Evolutionary conservation across 2,888 invertebrate genomes (phyloP).

Genomic region (Peribatodes rhomboidaria): DNA sequence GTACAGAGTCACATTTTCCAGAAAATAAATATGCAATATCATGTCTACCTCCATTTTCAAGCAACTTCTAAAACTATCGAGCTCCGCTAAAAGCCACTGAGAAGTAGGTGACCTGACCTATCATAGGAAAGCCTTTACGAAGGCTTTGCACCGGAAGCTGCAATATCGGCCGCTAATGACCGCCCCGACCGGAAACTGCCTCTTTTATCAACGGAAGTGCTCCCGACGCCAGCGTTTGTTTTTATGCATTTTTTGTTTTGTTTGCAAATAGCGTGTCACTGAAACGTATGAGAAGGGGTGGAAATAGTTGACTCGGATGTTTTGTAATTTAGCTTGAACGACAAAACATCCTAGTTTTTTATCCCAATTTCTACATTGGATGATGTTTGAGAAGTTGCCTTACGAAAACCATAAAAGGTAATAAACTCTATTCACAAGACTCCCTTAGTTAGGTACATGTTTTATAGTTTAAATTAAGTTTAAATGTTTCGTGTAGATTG

Average conservation of each 20-base stretch:
- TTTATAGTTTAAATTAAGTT: no score
- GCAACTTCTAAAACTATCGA: conserved; percentile 1
- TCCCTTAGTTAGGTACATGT: no score
- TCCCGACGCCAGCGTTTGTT: conserved; percentile 42
- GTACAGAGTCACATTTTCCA: background rate
- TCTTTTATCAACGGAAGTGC: conserved; percentile 45
- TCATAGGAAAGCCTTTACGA: conserved; percentile 21
- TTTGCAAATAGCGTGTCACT: conserved; percentile 42
- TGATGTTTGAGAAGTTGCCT: background rate
- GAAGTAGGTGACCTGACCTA: conserved; percentile 21
- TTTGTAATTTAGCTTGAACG: background rate
- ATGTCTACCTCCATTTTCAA: background rate
- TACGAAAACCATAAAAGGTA: no score
- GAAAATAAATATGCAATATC: background rate
- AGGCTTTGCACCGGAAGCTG: conserved; percentile 18
- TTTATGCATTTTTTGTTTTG: conserved; percentile 36
- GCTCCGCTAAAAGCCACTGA: conserved; percentile 11
- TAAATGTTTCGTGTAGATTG: no score
- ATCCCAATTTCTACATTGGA: background rate
- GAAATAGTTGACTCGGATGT: conserved; percentile 18
- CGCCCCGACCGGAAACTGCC: conserved; percentile 43
- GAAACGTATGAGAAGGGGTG: conserved; percentile 7
- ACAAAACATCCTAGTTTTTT: no score
- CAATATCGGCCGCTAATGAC: conserved; percentile 41
- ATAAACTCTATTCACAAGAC: no score